phyloP scores from a whole-genome alignment of 2,797 vertebrate genomes.

The Crotalus adamanteus region DNA sequence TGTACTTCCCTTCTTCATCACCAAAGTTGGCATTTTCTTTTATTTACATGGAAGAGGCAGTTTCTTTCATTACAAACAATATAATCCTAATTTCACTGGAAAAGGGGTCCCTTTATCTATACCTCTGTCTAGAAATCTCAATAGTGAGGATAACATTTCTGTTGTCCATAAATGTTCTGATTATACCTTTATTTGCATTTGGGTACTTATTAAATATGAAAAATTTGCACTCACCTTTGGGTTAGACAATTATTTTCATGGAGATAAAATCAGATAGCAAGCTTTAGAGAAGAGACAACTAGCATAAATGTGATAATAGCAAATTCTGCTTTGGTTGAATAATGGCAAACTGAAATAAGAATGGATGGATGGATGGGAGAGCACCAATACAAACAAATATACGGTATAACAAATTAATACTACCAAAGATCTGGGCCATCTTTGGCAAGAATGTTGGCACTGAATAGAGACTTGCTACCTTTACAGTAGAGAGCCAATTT shows the following conservation, averaged over 20 bases:
- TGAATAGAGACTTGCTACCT: background rate
- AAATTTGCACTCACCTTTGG: background rate
- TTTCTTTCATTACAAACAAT: background rate
- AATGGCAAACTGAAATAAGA: background rate
- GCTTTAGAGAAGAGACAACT: background rate
- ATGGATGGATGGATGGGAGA: background rate
- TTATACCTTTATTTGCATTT: background rate
- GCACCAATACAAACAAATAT: background rate
- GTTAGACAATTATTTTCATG: background rate
- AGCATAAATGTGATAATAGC: background rate
- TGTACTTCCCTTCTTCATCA: background rate
- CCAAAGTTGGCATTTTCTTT: background rate
- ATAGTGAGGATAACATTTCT: background rate
- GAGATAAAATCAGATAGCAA: background rate
- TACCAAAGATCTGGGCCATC: background rate
- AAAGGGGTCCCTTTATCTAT: background rate
- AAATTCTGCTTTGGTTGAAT: background rate
- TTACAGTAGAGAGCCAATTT: background rate
- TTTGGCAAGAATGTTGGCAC: conserved; percentile 20
- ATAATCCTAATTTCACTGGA: background rate
- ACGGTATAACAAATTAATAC: background rate
- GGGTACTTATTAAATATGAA: background rate
- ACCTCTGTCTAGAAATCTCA: background rate
- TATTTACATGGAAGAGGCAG: background rate
- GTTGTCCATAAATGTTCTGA: too few relatives aligned